Conservation (phyloP, 1,140 invertebrate genomes). For the Mizuhopecten yessoensis region DNA sequence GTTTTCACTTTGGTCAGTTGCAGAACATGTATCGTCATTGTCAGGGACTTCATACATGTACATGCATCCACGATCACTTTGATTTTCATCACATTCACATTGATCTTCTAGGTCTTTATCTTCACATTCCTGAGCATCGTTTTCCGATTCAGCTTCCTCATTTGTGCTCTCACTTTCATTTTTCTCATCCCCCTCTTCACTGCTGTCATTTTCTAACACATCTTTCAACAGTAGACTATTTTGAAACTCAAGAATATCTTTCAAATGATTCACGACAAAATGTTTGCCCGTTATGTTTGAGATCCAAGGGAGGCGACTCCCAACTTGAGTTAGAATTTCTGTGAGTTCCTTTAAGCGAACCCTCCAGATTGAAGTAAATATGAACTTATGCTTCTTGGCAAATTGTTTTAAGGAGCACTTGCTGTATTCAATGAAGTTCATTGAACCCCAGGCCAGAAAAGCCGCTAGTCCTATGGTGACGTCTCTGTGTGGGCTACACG, state of each 20-base stretch:
- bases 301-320: slow-evolving; percentile 4
- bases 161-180: not conserved
- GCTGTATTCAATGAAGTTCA: not conserved
- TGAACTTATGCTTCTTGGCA: not conserved
- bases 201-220: not conserved
- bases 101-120: not conserved
- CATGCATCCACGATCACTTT: not conserved
- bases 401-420: not conserved
- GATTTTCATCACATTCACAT: not conserved
- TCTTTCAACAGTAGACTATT: slow-evolving; percentile 28
- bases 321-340: not conserved
- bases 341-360: not conserved
- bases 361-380: not conserved
- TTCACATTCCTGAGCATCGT: no score
- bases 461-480: not conserved
- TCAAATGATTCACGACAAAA: not conserved
- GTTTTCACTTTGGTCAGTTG: not conserved
- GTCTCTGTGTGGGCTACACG: not conserved
- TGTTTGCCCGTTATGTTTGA: not conserved
- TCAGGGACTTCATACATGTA: not conserved
- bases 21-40: not conserved
- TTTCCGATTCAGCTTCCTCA: not conserved
- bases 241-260: not conserved
- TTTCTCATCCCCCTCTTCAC: not conserved
- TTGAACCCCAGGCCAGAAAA: slow-evolving; percentile 13